Conservation (phyloP, 2,797 vertebrate species). For the Threskiornis aethiopicus region DNA sequence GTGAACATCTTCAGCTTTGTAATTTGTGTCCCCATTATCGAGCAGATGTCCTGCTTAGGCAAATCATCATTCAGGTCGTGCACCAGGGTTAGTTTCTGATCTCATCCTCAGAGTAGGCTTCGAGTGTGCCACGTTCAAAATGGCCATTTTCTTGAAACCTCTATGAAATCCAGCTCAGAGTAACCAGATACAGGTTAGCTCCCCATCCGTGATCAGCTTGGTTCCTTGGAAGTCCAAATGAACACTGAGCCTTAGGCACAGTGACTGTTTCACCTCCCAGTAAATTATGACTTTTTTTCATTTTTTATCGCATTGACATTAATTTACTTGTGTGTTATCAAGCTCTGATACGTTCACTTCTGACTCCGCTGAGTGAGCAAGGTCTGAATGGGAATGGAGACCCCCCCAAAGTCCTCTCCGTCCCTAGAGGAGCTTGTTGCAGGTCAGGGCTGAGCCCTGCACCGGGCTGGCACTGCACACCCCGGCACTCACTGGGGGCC, state of each 20-base stretch:
- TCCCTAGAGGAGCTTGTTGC: neutral
- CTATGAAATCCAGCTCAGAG: neutral
- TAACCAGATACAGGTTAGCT: neutral
- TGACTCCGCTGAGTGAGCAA: neutral
- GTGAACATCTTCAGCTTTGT: neutral
- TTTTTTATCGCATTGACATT: neutral
- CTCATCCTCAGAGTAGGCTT: neutral
- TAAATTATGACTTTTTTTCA: neutral
- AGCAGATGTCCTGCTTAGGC: neutral
- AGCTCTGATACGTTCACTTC: neutral
- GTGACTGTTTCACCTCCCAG: neutral
- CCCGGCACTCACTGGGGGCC: fast-evolving
- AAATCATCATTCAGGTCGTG: neutral
- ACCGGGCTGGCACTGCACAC: neutral
- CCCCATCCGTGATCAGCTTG: neutral
- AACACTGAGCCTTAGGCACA: neutral
- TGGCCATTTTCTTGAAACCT: neutral
- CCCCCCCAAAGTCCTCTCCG: neutral
- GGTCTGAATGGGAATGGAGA: neutral
- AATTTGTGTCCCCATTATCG: neutral
- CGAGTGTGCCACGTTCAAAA: neutral
- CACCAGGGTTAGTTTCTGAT: neutral
- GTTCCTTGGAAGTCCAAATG: neutral
- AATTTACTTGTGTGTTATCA: neutral
- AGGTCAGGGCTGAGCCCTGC: neutral